Conservation (phyloP, 2,888 invertebrate species). For the Eustalomyia histrio region DNA sequence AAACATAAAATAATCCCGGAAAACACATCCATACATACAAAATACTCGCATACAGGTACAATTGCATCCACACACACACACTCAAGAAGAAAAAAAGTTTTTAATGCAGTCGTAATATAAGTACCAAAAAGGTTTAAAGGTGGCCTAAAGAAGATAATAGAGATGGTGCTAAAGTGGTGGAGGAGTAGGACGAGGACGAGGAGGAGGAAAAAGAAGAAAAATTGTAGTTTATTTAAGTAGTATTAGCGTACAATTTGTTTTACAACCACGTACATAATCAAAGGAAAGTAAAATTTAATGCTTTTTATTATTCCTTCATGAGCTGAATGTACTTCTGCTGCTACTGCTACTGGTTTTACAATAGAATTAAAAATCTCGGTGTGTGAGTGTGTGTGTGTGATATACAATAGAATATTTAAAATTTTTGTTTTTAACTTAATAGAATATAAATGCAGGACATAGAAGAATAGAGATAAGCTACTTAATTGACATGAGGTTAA, state of each 20-base stretch:
- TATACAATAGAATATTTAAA: constrained; percentile 1
- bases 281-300: constrained; percentile 55
- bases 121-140: constrained; percentile 21
- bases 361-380: neutral
- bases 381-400: neutral
- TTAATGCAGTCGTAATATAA: constrained; percentile 57
- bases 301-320: constrained; percentile 35
- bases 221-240: constrained; percentile 62
- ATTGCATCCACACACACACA: neutral
- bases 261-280: constrained; percentile 63
- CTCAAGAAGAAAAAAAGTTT: constrained; percentile 14
- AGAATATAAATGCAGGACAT: neutral
- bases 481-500: constrained; percentile 30
- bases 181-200: no score
- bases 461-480: constrained; percentile 36
- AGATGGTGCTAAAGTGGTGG: neutral
- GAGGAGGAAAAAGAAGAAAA: no score
- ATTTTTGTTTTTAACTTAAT: neutral
- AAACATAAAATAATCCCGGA: constrained; percentile 66
- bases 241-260: constrained; percentile 62
- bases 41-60: neutral
- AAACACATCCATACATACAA: neutral
- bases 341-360: neutral
- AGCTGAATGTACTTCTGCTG: neutral
- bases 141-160: constrained; percentile 39